Conservation (phyloP, 2,113 vertebrate species). For the Gymnarchus niloticus region DNA sequence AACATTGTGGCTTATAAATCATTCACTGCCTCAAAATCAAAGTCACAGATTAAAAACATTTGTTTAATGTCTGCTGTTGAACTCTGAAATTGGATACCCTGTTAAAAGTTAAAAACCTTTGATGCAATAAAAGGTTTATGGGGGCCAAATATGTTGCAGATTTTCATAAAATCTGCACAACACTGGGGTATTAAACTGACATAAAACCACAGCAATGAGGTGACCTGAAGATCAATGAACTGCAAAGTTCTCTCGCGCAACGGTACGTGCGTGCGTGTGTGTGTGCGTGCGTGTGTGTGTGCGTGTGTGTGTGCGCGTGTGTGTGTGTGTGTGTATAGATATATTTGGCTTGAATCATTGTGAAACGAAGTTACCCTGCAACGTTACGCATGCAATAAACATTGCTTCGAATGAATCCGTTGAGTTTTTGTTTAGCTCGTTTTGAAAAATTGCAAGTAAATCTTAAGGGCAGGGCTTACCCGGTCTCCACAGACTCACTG, state of each 20-base stretch:
- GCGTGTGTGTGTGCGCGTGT: no score
- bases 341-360: neutral
- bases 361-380: neutral
- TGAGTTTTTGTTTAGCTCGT: neutral
- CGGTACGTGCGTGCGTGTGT: no score
- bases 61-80: neutral
- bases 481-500: neutral
- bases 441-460: neutral
- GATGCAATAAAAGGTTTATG: neutral
- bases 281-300: no score
- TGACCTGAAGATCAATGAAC: neutral
- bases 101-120: neutral
- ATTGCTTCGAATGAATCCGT: neutral
- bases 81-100: neutral
- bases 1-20: constrained; percentile 48
- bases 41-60: neutral
- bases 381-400: neutral
- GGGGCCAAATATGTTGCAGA: neutral
- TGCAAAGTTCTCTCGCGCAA: neutral
- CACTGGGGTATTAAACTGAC: neutral
- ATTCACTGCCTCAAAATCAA: constrained; percentile 45
- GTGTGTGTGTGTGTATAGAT: no score
- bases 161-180: constrained; percentile 16
- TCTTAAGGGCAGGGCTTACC: neutral
- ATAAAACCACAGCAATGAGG: neutral